phyloP scores from a whole-genome alignment of 92 coral and sea anemone genomes.

The Ricordea florida region DNA sequence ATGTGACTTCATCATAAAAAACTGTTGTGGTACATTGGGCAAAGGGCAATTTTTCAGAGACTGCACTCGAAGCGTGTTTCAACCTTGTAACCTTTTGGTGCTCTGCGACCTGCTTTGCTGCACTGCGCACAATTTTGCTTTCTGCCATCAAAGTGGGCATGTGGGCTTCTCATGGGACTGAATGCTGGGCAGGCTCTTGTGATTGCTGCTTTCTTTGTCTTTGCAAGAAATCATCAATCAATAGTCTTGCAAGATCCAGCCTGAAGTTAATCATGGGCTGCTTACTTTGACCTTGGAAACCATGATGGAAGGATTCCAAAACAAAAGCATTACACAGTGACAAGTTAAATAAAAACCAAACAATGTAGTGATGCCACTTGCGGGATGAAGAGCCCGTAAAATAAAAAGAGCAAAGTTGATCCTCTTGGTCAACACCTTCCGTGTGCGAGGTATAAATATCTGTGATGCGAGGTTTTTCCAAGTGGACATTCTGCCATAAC shows the following conservation, averaged over 20 bases:
- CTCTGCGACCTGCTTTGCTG: slow-evolving; percentile 15
- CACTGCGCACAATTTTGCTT: slow-evolving; percentile 23
- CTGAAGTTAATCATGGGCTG: not conserved
- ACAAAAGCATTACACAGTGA: not conserved
- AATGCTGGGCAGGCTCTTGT: not conserved
- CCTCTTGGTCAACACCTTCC: slow-evolving; percentile 13
- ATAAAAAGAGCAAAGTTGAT: slow-evolving; percentile 18
- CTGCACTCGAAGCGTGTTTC: slow-evolving; percentile 31
- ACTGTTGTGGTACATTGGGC: slow-evolving; percentile 7
- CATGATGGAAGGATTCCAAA: not conserved
- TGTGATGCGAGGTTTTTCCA: not conserved
- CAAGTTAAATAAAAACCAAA: slow-evolving; percentile 21
- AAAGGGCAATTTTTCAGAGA: slow-evolving; percentile 26
- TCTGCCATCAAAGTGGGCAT: slow-evolving; percentile 16
- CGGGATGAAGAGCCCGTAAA: not conserved
- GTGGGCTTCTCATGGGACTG: slow-evolving; percentile 17
- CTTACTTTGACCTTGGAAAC: not conserved
- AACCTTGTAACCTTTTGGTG: slow-evolving; percentile 38
- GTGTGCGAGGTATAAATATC: not conserved
- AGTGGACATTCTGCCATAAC: not conserved
- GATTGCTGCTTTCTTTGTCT: slow-evolving; percentile 12
- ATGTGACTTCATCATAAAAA: not conserved
- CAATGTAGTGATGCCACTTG: slow-evolving; percentile 1
- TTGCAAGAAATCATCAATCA: slow-evolving; percentile 29
- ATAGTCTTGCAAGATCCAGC: slow-evolving; percentile 4